phyloP scores from a whole-genome alignment of 2,888 invertebrate genomes.

The Dichetophora obliterata region DNA sequence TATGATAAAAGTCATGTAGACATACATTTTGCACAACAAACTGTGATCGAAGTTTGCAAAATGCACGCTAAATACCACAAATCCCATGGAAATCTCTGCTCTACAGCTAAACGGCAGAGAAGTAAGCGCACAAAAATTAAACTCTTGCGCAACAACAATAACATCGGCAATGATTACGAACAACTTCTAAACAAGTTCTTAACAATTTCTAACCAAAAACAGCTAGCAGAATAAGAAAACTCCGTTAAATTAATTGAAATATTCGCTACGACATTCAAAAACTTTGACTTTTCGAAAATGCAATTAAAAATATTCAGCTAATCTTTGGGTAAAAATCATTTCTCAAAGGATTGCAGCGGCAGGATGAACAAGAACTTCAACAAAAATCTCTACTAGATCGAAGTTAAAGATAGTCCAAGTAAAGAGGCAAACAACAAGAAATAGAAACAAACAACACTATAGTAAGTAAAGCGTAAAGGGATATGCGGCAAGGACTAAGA shows the following conservation, averaged over 20 bases:
- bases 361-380: not conserved
- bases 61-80: too few relatives aligned
- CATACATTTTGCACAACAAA: too few relatives aligned
- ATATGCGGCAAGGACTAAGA: not conserved
- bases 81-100: too few relatives aligned
- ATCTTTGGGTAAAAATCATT: constrained; percentile 1
- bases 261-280: not conserved
- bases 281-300: constrained; percentile 1
- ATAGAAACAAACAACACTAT: not conserved
- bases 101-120: not conserved
- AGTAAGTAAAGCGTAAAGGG: not conserved
- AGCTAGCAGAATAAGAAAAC: not conserved
- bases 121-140: not conserved
- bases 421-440: not conserved
- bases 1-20: too few relatives aligned
- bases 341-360: not conserved
- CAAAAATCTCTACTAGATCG: not conserved
- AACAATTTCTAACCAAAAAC: not conserved
- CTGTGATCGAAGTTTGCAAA: too few relatives aligned
- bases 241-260: constrained; percentile 3
- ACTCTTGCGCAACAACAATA: not conserved
- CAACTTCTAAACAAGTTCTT: not conserved
- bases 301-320: constrained; percentile 7
- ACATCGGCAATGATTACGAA: not conserved
- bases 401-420: not conserved